Conservation (phyloP, 2,113 vertebrate genomes). For the Rhabdomys dilectus region DNA sequence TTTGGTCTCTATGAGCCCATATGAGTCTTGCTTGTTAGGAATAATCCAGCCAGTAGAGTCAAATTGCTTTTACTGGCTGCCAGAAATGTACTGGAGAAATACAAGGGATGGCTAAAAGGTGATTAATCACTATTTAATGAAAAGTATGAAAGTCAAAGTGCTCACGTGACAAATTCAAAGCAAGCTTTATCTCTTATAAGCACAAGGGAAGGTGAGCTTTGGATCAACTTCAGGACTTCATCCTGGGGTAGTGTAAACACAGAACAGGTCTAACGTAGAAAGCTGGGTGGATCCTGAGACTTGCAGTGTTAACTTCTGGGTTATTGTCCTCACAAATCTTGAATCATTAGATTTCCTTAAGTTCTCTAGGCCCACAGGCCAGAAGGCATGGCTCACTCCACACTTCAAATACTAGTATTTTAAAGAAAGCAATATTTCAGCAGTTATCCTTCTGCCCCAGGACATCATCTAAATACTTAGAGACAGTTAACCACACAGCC, state of each 20-base stretch:
- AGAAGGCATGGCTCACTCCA: background rate
- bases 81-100: background rate
- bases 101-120: background rate
- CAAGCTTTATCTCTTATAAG: background rate
- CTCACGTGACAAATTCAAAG: slow-evolving; percentile 11
- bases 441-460: background rate
- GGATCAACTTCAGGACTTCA: background rate
- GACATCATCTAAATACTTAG: background rate
- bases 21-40: background rate
- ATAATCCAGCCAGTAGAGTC: background rate
- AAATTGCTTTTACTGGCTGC: background rate
- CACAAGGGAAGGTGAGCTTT: background rate
- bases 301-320: background rate
- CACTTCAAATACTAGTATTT: background rate
- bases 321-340: slow-evolving; percentile 5
- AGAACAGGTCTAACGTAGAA: background rate
- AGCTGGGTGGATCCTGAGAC: background rate
- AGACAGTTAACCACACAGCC: background rate
- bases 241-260: background rate
- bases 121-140: background rate
- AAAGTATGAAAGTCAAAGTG: background rate
- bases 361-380: background rate
- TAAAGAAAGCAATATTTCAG: background rate
- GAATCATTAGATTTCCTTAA: slow-evolving; percentile 2
- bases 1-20: background rate